phyloP scores from a whole-genome alignment of 2,797 vertebrate genomes.

The Podarcis siculus region DNA sequence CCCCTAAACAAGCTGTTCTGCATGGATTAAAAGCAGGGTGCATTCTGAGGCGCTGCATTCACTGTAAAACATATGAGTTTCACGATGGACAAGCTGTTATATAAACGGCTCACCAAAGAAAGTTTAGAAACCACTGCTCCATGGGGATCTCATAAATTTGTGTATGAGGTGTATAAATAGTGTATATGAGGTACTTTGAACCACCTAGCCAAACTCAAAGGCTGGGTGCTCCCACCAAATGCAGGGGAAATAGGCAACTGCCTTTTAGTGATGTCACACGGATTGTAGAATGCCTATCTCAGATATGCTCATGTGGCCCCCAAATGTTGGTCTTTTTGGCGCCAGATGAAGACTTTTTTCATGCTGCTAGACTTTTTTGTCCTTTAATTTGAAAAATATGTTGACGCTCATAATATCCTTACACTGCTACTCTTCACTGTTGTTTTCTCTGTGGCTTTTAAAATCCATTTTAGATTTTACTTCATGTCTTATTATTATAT shows the following conservation, averaged over 20 bases:
- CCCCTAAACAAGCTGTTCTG: not conserved
- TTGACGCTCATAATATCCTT: not conserved
- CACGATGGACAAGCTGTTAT: not conserved
- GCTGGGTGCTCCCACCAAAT: not conserved
- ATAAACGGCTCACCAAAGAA: not conserved
- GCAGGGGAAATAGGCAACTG: not conserved
- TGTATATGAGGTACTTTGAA: not conserved
- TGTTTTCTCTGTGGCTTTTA: not conserved
- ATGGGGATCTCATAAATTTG: not conserved
- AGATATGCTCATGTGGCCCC: not conserved
- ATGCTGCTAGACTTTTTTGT: not conserved
- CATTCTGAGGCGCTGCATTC: not conserved
- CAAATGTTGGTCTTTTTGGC: not conserved
- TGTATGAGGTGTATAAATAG: not conserved
- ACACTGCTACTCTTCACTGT: too few relatives aligned
- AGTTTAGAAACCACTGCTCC: not conserved
- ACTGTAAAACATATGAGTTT: not conserved
- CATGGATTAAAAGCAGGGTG: not conserved
- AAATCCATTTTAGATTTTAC: not conserved
- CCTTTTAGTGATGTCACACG: not conserved
- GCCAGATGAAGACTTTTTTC: not conserved
- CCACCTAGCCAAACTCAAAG: not conserved
- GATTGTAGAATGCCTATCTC: not conserved
- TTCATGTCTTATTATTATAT: not conserved
- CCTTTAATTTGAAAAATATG: not conserved